Percentiles rank a stretch among this genome's conserved stretches.
Evolutionary conservation across 2,113 vertebrate genomes (phyloP).

Genomic region (Polypterus bichir): DNA sequence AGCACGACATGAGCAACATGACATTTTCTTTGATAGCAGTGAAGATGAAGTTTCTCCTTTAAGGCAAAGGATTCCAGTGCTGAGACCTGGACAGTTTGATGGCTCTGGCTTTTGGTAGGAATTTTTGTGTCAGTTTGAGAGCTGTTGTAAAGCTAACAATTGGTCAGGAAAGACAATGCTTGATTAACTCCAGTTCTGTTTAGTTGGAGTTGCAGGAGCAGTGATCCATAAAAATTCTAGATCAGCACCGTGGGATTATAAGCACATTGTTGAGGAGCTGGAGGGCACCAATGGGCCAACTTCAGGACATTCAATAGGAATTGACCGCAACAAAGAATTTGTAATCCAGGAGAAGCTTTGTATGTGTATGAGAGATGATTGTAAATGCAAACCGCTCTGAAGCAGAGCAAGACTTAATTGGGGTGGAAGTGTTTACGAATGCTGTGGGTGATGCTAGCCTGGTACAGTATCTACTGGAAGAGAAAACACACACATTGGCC

Average conservation of each 20-base stretch:
- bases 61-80: background rate
- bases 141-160: slow-evolving; percentile 10
- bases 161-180: slow-evolving; percentile 11
- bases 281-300: slow-evolving; percentile 3
- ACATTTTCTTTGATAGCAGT: background rate
- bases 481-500: too few relatives aligned
- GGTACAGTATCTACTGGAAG: too few relatives aligned
- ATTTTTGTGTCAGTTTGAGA: slow-evolving; percentile 8
- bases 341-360: too few relatives aligned
- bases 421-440: too few relatives aligned
- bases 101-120: slow-evolving; percentile 6
- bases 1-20: too few relatives aligned
- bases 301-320: slow-evolving; percentile 15
- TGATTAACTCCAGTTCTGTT: slow-evolving; percentile 10
- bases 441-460: too few relatives aligned
- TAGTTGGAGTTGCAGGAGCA: slow-evolving; percentile 9
- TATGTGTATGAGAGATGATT: background rate
- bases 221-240: slow-evolving; percentile 9
- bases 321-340: background rate
- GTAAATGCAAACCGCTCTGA: too few relatives aligned
- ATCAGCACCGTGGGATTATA: slow-evolving; percentile 14
- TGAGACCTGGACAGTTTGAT: slow-evolving; percentile 13
- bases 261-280: slow-evolving; percentile 5
- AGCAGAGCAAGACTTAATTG: too few relatives aligned
- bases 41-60: slow-evolving; percentile 1